Conservation (phyloP, 1,140 invertebrate species). For the Hesperophylax magnus region DNA sequence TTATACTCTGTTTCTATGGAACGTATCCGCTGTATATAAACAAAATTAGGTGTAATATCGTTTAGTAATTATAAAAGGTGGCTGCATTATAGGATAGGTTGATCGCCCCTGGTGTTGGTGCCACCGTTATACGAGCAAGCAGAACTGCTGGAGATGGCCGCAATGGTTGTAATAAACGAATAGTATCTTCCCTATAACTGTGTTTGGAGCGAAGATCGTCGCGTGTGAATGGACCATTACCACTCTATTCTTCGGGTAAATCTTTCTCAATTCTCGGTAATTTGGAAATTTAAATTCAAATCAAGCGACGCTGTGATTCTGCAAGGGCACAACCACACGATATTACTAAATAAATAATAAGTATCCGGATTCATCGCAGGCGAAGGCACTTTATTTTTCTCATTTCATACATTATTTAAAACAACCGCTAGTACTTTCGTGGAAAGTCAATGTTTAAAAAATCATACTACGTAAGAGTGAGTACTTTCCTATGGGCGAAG, state of each 20-base stretch:
- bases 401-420: too few relatives aligned
- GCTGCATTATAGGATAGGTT: too few relatives aligned
- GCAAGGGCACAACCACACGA: neutral
- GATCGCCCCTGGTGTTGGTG: too few relatives aligned
- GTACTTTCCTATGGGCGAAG: too few relatives aligned
- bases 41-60: too few relatives aligned
- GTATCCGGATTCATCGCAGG: neutral
- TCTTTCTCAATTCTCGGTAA: neutral
- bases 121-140: neutral
- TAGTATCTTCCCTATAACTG: neutral
- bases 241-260: slow-evolving; percentile 15
- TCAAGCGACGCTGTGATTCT: slow-evolving; percentile 5
- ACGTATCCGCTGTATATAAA: too few relatives aligned
- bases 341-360: slow-evolving; percentile 6
- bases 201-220: neutral
- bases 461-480: too few relatives aligned
- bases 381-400: too few relatives aligned
- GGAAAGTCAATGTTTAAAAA: too few relatives aligned
- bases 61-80: too few relatives aligned
- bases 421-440: too few relatives aligned
- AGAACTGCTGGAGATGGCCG: slow-evolving; percentile 1
- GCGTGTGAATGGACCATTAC: slow-evolving; percentile 9
- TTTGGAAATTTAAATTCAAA: slow-evolving; percentile 15
- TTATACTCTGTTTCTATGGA: too few relatives aligned
- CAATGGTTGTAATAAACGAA: slow-evolving; percentile 11